phyloP scores from a whole-genome alignment of 2,888 invertebrate genomes.

The Parnassius smintheus region DNA sequence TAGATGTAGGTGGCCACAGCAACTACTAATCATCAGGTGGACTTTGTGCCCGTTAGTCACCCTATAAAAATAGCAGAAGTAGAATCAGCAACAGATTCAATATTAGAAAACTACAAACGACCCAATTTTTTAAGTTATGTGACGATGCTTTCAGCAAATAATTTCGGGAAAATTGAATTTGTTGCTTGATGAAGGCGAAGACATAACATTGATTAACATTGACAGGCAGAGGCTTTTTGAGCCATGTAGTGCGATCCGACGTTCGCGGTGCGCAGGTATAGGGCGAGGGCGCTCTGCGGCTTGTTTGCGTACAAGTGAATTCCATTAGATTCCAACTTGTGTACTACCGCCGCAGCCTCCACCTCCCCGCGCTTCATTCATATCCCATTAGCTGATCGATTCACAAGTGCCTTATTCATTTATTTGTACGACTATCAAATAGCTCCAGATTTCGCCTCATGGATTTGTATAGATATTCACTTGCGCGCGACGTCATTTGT shows the following conservation, averaged over 20 bases:
- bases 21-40: too few species aligned
- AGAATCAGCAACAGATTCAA: too few species aligned
- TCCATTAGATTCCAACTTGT: conserved; percentile 76
- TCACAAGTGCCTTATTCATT: conserved; percentile 68
- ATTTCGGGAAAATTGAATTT: conserved; percentile 2
- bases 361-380: conserved; percentile 69
- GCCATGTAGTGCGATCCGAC: conserved; percentile 35
- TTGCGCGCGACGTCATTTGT: background rate
- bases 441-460: conserved; percentile 11
- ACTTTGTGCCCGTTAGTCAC: too few species aligned
- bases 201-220: conserved; percentile 38
- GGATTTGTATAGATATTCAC: conserved; percentile 12
- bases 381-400: conserved; percentile 79
- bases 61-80: too few species aligned
- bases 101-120: background rate
- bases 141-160: background rate
- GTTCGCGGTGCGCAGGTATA: conserved; percentile 34
- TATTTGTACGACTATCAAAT: conserved; percentile 41
- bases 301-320: conserved; percentile 80
- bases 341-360: conserved; percentile 66
- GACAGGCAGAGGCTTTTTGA: conserved; percentile 35
- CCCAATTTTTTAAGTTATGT: too few species aligned
- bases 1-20: too few species aligned
- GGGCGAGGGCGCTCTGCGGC: conserved; percentile 61
- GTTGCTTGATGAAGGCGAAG: conserved; percentile 2